phyloP scores from a whole-genome alignment of 1,140 invertebrate genomes.

The Drosophila pseudoobscura region DNA sequence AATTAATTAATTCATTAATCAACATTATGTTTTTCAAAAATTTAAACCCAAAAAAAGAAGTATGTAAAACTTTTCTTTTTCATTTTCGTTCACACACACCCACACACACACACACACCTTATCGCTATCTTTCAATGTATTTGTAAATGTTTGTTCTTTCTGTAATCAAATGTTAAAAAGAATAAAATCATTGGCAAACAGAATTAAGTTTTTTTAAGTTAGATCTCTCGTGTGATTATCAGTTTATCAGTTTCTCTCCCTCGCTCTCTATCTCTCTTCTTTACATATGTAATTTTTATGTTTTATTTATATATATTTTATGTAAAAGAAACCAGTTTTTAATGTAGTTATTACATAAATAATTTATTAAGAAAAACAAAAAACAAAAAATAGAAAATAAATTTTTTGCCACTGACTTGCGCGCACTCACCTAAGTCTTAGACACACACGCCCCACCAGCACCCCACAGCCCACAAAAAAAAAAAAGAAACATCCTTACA shows the following conservation, averaged over 20 bases:
- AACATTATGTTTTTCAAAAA: conserved; percentile 46
- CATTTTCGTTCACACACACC: conserved; percentile 21
- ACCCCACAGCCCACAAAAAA: neutral
- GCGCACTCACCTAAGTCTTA: conserved; percentile 39
- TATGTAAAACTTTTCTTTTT: conserved; percentile 48
- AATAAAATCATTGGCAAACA: conserved; percentile 56
- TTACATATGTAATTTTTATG: conserved; percentile 30
- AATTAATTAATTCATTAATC: conserved; percentile 45
- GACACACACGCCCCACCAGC: conserved; percentile 30
- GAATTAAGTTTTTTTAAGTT: conserved; percentile 55
- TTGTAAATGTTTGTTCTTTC: conserved; percentile 40
- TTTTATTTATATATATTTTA: conserved; percentile 54
- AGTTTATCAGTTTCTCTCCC: conserved; percentile 31
- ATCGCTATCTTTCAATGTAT: conserved; percentile 34
- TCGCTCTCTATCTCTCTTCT: conserved; percentile 9
- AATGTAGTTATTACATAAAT: conserved; percentile 45
- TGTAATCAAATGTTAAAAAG: conserved; percentile 47
- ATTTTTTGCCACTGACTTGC: conserved; percentile 55
- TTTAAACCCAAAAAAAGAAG: conserved; percentile 32
- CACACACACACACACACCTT: no score
- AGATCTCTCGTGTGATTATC: conserved; percentile 55
- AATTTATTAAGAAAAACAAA: conserved; percentile 17
- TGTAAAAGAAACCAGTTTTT: conserved; percentile 27
- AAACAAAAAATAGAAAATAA: neutral
- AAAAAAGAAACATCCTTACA: conserved; percentile 8